Base-by-base conservation (phyloP, 2,888 invertebrate species). In the Netelia melanura region DNA sequence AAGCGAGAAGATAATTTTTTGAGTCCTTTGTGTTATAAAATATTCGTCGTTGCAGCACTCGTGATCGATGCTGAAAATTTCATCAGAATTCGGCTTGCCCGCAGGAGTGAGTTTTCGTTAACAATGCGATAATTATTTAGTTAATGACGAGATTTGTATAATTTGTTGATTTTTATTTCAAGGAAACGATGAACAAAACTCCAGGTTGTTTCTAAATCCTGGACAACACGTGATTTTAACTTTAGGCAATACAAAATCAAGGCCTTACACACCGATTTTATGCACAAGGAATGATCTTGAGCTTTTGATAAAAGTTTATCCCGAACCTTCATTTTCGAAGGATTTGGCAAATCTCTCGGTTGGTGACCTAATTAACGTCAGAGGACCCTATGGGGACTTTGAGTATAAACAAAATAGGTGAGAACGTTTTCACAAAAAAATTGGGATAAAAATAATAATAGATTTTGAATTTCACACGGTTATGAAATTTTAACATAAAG, bases 331-430 rank as follows among this genome's bases (percentile, higher is more conserved):
- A 82, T 90, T 92, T 77, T 92, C 91, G 71, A 80, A 79, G 11
- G 82, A 84, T 82, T 84, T 93, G 38, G 90, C 85, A 68, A 78
- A 86, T n/a, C 82, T 89, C 71, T 86, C 86, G 72, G 65, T 90
- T 38, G 88, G 86, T 1, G 88, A 92, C 61, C 81, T 87, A 83
- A 85, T 93, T 71, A 83, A 87, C 64, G 80, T 93, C 3, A 90
- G 93, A 85, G 93, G 93, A 43, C 93, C 93, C 48, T 93, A 93
- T 77, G 93, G 92, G 21, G 89, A 93, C 65, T 93, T 93, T 82
- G 67, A 76, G 14, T 93, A 93, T 72, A 76, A 86, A 58, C 78
- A 43, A 61, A 93, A 93, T 80, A 92, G 92, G 93, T 92, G 62
- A 61, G 64, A 23, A 54, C 11, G 11, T 14, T 14, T 74, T 25